Evolutionary conservation across 92 coral and sea anemone species (phyloP), one percentile per base, ranked within the genome.

Genomic region (Siderastrea radians): DNA sequence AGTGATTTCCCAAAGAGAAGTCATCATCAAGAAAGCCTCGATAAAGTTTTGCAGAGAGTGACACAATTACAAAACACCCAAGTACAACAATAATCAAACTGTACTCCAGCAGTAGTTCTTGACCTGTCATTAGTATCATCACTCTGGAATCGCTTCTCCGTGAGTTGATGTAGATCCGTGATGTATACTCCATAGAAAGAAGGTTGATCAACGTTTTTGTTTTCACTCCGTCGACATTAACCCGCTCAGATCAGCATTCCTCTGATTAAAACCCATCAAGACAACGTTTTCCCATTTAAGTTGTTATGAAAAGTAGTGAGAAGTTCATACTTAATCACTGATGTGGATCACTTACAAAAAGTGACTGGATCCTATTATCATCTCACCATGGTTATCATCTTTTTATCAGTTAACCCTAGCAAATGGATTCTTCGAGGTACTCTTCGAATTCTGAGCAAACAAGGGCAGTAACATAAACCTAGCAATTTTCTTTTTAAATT

Each of bases 51-150:
- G n/a, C 13, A 6, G 77, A 15, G 1, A 72, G 1, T 3, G 70
- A 48, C 72, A 72, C 59, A 71, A 83, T 7, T 9, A 74, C 11
- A 73, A 74, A 59, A 51, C 80, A 72, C 1, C 87, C 80, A 7
- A 83, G 13, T 26, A 73, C 48, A 60, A 83, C 38, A 43, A 83
- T 52, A 49, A 64, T 47, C 50, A 83, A 17, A 45, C 87, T 72
- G 87, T 72, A 83, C 87, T 83, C 87, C 87, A 83, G 38, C 50
- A 83, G 64, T 7, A 83, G 51, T 61, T 83, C 87, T 61, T 73
- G 87, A 59, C 7, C 63, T 38, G 72, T 72, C 1, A 59, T 14
- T 10, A 62, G 38, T 55, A 68, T 57, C 17, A 3, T 43, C 38
- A 26, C 51, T 2, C 62, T 57, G 7, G 68, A 77, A 49, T 72